A percentile compares a stretch with the other conserved stretches of the same genome.
Conservation (phyloP, 2,888 invertebrate genomes). For the Ennomos fuscantarius region DNA sequence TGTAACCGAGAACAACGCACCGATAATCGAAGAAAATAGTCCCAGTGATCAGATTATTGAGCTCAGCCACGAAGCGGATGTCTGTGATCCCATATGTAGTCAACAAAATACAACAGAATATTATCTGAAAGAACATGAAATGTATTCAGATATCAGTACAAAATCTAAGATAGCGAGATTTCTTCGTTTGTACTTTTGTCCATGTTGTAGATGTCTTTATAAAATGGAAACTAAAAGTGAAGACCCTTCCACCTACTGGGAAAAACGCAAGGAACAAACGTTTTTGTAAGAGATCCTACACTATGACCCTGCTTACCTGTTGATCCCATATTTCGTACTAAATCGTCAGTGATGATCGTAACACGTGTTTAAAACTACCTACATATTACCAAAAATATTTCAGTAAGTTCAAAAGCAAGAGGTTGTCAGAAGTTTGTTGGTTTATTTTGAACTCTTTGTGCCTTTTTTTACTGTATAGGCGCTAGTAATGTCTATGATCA, state of each 20-base stretch:
- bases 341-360: conserved; percentile 12
- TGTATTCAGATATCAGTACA: conserved; percentile 49
- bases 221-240: conserved; percentile 68
- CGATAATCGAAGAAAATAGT: conserved; percentile 37
- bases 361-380: not conserved
- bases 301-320: not conserved
- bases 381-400: too few species aligned
- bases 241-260: conserved; percentile 38
- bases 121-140: conserved; percentile 51
- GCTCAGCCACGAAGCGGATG: conserved; percentile 30
- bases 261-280: conserved; percentile 23
- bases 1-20: conserved; percentile 45
- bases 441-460: too few species aligned
- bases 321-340: conserved; percentile 1
- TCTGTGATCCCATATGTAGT: conserved; percentile 44
- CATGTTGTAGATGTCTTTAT: conserved; percentile 76
- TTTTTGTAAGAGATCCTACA: not conserved
- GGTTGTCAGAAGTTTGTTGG: too few species aligned
- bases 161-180: conserved; percentile 73
- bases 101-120: conserved; percentile 37
- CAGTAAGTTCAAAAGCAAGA: too few species aligned
- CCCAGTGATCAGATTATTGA: conserved; percentile 24
- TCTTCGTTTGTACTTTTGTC: conserved; percentile 75
- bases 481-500: too few species aligned
- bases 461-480: too few species aligned